Evolutionary conservation across 1,140 invertebrate genomes (phyloP), one percentile per base, ranked within the genome.

Genomic region (Pogonomyrmex californicus): DNA sequence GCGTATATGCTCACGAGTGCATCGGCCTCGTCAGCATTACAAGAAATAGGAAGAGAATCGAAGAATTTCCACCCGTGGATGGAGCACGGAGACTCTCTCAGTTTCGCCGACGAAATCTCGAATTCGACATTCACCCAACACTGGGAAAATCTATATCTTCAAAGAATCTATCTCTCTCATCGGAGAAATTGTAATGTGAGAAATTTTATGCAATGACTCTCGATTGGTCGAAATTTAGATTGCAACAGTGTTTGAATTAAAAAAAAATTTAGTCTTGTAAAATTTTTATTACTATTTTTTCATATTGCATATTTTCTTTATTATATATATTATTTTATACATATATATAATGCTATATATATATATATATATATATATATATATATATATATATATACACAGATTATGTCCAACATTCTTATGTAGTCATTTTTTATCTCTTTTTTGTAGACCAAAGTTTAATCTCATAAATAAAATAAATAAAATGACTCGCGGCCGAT

Each of bases 1-100:
- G 63, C 36, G 14, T 10, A 38, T 56, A n/a, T 12, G 36, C 41
- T 62, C 30, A 14, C 23, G 49, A 44, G 78, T 70, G 63, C 78
- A 56, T 81, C 78, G 49, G 66, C 78, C 78, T 70, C 63, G 23
- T 17, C 56, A 30, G 33, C 17, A 49, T 12, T 47, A 14, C 17
- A 51, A 44, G 17, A 5, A 51, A 66, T 41, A 30, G 54, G n/a
- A 33, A 62, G 14, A 44, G 7, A 23, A 47, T 47, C 41, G 12
- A n/a, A 33, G 12, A 68, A 81, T 51, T 44, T 81, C 36, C 14
- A n/a, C 5, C 41, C 23, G 23, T 23, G 23, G 23, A 17, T 1
- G 12, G 5, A 38, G 10, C 5, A 10, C 5, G 7, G 23, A 41
- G 54, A 17, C 9, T 44, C 10, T 60, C 3, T 44, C 4, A 5